phyloP scores from a whole-genome alignment of 1,140 invertebrate species.

The Asbolus verrucosus region DNA sequence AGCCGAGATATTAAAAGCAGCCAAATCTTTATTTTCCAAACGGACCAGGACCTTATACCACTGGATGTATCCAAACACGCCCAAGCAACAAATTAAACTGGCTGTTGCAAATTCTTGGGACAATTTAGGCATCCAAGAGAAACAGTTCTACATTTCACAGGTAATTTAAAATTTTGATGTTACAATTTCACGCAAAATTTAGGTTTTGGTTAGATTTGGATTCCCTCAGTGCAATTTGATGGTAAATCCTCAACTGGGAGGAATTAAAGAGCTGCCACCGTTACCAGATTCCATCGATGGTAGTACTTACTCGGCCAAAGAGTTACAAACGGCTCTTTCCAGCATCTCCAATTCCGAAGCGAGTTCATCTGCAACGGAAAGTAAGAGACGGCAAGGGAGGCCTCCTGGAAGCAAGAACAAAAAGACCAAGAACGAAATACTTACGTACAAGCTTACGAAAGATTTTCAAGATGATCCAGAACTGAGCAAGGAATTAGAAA shows the following conservation, averaged over 20 bases:
- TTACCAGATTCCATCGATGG: conserved; percentile 35
- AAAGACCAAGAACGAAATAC: conserved; percentile 24
- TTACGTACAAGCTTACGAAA: conserved; percentile 20
- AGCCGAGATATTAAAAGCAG: conserved; percentile 62
- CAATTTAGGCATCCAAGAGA: conserved; percentile 59
- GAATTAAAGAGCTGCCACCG: conserved; percentile 53
- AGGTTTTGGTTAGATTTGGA: conserved; percentile 62
- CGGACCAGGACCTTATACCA: conserved; percentile 65
- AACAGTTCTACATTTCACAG: conserved; percentile 65
- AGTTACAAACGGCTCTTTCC: conserved; percentile 52
- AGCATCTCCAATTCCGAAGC: conserved; percentile 43
- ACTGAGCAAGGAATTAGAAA: conserved; percentile 60
- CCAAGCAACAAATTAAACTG: conserved; percentile 62
- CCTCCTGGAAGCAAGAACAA: conserved; percentile 51
- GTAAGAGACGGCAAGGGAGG: conserved; percentile 41
- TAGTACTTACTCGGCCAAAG: conserved; percentile 31
- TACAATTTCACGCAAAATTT: conserved; percentile 2
- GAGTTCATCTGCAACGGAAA: not conserved
- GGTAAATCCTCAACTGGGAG: conserved; percentile 63
- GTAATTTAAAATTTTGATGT: conserved; percentile 47
- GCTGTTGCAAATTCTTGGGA: conserved; percentile 62
- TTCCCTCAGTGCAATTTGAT: conserved; percentile 59
- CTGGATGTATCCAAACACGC: conserved; percentile 64
- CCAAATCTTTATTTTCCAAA: conserved; percentile 64
- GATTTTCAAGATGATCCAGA: conserved; percentile 64